Percentiles rank a stretch among this genome's conserved stretches.
Conservation (phyloP, 2,888 invertebrate genomes). For the Coelopa pilipes region DNA sequence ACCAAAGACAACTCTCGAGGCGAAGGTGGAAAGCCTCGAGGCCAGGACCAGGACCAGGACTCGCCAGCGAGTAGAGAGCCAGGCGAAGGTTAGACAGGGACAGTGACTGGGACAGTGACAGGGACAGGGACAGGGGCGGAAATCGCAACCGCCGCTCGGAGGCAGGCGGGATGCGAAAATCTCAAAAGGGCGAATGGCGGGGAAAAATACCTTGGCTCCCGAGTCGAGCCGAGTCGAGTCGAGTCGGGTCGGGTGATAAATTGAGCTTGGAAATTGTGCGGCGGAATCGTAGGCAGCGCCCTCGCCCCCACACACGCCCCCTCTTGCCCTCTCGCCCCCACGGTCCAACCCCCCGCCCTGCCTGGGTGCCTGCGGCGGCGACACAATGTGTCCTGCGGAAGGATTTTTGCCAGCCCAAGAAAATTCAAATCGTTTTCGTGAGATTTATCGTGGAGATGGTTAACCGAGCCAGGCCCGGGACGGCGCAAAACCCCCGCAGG, state of each 20-base stretch:
- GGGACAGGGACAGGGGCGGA: not conserved
- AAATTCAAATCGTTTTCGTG: slow-evolving; percentile 63
- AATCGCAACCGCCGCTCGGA: not conserved
- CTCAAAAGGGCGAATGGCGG: slow-evolving; percentile 17
- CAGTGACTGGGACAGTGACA: too few relatives aligned
- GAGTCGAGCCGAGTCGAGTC: too few relatives aligned
- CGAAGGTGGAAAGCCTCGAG: slow-evolving; percentile 2
- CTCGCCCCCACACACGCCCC: slow-evolving; percentile 1
- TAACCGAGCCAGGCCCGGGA: slow-evolving; percentile 52
- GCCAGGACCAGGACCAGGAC: not conserved
- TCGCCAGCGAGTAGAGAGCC: too few relatives aligned
- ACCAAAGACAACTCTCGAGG: not conserved
- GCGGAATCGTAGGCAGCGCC: slow-evolving; percentile 13
- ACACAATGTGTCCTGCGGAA: slow-evolving; percentile 12
- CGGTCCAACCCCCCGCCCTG: too few relatives aligned
- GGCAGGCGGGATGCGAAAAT: slow-evolving; percentile 1
- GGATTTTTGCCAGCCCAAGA: slow-evolving; percentile 29
- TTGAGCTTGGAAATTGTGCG: slow-evolving; percentile 42
- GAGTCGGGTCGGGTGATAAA: slow-evolving; percentile 12
- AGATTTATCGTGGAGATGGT: slow-evolving; percentile 66
- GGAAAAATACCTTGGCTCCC: slow-evolving; percentile 10
- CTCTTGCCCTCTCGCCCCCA: too few relatives aligned
- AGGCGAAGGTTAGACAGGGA: too few relatives aligned
- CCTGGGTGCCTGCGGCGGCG: not conserved
- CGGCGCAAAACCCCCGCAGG: not conserved